A percentile compares a stretch with the other conserved stretches of the same genome.
Conservation (phyloP, 2,888 invertebrate genomes). For the Drosophila stalkeri region DNA sequence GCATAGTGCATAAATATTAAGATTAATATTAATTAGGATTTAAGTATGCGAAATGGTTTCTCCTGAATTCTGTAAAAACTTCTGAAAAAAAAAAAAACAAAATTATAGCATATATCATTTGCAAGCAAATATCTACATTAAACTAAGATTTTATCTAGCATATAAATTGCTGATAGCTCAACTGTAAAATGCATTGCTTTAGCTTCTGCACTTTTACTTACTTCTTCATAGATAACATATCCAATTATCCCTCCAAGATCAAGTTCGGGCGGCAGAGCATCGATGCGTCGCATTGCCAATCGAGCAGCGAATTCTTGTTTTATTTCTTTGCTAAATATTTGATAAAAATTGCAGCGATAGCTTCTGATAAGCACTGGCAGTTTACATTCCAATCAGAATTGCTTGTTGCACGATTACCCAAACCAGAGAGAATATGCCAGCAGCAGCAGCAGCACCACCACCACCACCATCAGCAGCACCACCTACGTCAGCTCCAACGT, state of each 20-base stretch:
- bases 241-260: not conserved
- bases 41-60: no score
- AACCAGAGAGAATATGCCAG: constrained; percentile 2
- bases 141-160: no score
- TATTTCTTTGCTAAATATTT: constrained; percentile 6
- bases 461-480: not conserved
- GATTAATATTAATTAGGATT: no score
- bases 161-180: no score
- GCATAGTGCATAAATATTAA: no score
- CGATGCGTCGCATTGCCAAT: not conserved
- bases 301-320: not conserved
- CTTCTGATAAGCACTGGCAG: constrained; percentile 26
- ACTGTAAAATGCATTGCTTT: not conserved
- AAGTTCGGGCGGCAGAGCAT: not conserved
- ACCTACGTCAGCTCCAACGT: not conserved
- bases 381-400: constrained; percentile 50
- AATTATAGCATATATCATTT: no score
- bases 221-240: not conserved
- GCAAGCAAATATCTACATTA: no score
- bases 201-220: not conserved
- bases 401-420: constrained; percentile 53
- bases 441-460: not conserved
- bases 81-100: no score
- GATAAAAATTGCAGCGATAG: constrained; percentile 20
- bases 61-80: no score